Evolutionary conservation across 2,888 invertebrate genomes (phyloP), one percentile per base, ranked within the genome.

Genomic region (Troilus luridus): DNA sequence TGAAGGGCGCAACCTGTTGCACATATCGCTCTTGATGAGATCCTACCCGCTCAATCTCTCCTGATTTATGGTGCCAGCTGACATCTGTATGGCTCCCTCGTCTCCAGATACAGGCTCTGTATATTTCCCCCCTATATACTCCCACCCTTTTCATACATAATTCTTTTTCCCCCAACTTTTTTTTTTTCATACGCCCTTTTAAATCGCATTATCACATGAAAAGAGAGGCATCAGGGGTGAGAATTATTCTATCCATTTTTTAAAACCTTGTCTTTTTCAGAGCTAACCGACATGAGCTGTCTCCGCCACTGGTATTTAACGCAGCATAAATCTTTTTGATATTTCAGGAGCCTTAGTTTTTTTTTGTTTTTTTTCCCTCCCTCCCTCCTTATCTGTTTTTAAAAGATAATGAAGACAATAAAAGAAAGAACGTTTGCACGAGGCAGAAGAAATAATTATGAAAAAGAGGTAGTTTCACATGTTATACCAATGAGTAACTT

Each of bases 181-280:
- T 67, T 24, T 77, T 67, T 24, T 67, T 27, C 24, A 24, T 77
- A 77, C 41, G 27, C 72, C 72, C 72, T 77, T 77, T 77, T 77
- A 77, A 77, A 77, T 77, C 72, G 72, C 72, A 77, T 77, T 77
- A 77, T 77, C 72, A 77, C 72, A 77, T 77, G 72, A 77, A 77
- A 77, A 77, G 41, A 19, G 72, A 24, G 41, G 72, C 72, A 77
- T 77, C 72, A 77, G 72, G 3, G 72, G 72, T 77, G 72, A 77
- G 72, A 77, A 77, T 77, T 77, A 77, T 77, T 77, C 72, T 41
- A 77, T 77, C 72, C 72, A 77, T 77, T 77, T 41, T 77, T 77
- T 77, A 77, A 77, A 77, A 77, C 41, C 72, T 77, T 77, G 72
- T 41, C 72, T 77, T 27, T 77, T 77, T 77, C 72, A 77, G 72